Conservation (phyloP, 2,888 invertebrate species). For the Sesia bembeciformis region DNA sequence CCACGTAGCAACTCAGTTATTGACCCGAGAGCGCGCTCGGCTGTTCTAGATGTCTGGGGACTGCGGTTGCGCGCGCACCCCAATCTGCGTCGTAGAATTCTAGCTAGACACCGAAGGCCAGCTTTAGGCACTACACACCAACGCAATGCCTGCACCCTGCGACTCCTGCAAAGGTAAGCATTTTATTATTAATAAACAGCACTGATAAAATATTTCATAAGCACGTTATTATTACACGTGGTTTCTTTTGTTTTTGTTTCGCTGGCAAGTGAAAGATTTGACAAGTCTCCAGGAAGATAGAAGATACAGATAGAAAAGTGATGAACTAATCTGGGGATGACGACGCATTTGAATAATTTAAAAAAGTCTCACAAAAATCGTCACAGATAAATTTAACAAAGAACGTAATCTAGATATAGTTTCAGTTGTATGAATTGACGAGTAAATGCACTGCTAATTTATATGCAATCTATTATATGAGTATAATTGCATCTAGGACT, state of each 20-base stretch:
- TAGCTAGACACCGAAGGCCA: conserved; percentile 14
- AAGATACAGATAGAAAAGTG: too few species aligned
- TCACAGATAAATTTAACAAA: too few species aligned
- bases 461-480: too few species aligned
- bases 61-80: conserved; percentile 44
- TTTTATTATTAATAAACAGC: conserved; percentile 1
- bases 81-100: conserved; percentile 22
- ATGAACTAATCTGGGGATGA: too few species aligned
- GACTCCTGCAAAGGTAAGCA: conserved; percentile 60
- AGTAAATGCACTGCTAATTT: too few species aligned
- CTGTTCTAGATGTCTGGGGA: conserved; percentile 22
- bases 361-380: too few species aligned
- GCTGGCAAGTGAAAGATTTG: conserved; percentile 5
- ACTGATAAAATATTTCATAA: not conserved
- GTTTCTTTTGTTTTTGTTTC: conserved; percentile 14
- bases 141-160: conserved; percentile 60
- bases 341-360: too few species aligned
- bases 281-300: too few species aligned
- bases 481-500: too few species aligned
- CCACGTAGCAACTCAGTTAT: conserved; percentile 58
- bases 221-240: not conserved
- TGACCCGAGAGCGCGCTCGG: conserved; percentile 42
- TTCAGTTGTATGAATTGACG: too few species aligned
- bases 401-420: too few species aligned
- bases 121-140: conserved; percentile 19